Conservation (phyloP, 2,888 invertebrate species). For the Drosophila picticornis region DNA sequence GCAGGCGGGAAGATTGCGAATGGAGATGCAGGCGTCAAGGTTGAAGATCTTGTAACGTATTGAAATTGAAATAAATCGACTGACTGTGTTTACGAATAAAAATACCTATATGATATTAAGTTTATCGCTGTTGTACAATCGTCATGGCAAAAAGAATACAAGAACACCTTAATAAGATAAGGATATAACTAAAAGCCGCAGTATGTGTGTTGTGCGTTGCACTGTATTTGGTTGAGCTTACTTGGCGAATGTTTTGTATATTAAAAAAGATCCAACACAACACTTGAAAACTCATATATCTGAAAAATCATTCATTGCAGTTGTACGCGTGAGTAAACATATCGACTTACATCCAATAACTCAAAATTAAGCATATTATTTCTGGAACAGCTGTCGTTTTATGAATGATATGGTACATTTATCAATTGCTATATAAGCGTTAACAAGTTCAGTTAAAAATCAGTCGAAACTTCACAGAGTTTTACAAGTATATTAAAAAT, state of each 20-base stretch:
- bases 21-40: background rate
- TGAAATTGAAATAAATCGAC: background rate
- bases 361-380: background rate
- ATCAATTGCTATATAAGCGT: slow-evolving; percentile 12
- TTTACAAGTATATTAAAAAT: slow-evolving; percentile 3
- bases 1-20: background rate
- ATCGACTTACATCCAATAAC: background rate
- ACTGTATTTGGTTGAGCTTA: too few species aligned
- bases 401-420: background rate
- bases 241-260: background rate
- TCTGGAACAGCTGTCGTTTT: background rate
- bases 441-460: background rate
- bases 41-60: background rate
- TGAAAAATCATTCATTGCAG: background rate
- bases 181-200: too few species aligned
- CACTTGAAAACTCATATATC: background rate
- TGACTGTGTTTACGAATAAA: background rate
- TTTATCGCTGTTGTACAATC: background rate
- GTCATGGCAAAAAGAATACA: too few species aligned
- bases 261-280: background rate
- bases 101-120: background rate
- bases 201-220: too few species aligned
- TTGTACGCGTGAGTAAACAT: background rate
- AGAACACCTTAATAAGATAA: too few species aligned
- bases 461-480: background rate